These are phyloP conservation scores for Alectura lathami DNA, from an alignment of 2,113 vertebrate species.

Conservation along the genomic window DNA sequence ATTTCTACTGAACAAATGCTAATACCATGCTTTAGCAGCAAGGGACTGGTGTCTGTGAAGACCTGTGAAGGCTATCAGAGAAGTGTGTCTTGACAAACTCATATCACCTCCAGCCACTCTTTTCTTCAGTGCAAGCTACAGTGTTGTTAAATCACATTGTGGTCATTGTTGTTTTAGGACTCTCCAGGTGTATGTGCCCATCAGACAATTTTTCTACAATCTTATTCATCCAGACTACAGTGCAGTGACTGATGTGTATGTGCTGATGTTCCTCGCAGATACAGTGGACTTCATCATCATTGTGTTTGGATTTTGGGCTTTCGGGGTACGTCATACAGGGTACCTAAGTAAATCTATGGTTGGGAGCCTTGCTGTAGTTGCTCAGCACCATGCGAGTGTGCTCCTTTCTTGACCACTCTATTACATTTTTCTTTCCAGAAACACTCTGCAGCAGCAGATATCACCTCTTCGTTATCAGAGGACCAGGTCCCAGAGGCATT, in stretches of 20 bases:
- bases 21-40: neutral
- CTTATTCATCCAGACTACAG: conserved; percentile 98
- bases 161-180: conserved; percentile 75
- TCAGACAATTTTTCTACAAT: conserved; percentile 95
- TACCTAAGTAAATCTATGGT: neutral
- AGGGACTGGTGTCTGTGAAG: neutral
- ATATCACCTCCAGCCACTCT: neutral
- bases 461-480: conserved; percentile 95
- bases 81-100: neutral
- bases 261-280: conserved; percentile 97
- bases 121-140: neutral
- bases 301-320: conserved; percentile 97
- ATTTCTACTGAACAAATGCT: neutral
- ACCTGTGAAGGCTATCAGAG: neutral
- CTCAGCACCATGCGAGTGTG: neutral
- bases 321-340: conserved; percentile 85
- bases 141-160: neutral
- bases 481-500: conserved; percentile 96
- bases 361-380: neutral
- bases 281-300: conserved; percentile 98
- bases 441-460: conserved; percentile 94
- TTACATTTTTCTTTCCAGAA: conserved; percentile 80
- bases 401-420: neutral
- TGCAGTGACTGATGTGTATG: conserved; percentile 96
- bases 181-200: conserved; percentile 90